Evolutionary conservation across 2,888 invertebrate species (phyloP), one percentile per base, ranked within the genome.

Genomic region (Drosophila nigricruria): DNA sequence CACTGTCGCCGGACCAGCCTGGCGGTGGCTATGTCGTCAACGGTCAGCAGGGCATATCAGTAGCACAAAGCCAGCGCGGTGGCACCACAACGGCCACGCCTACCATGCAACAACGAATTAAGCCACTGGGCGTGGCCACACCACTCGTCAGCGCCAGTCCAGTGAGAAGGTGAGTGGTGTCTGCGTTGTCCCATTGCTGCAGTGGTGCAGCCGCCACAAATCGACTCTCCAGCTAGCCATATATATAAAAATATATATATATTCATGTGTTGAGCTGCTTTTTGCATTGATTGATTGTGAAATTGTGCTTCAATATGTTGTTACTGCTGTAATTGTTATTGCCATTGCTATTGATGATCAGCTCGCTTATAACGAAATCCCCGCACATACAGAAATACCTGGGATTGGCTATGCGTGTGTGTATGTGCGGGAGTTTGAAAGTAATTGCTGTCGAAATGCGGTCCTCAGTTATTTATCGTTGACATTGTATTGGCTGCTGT

Each of bases 61-160:
- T 78, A 93, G 94, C 92, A 93, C 94, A 86, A 94, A 94, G 87
- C 93, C 78, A 79, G 18, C 94, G 81, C 93, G 94, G 82, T 92
- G 92, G 89, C 77, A 94, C 78, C 38, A 84, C 90, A 92, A 94
- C 88, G 63, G 92, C 93, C 62, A 97, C 97, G 89, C 97, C 97
- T 64, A 97, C 97, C 57, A 97, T 97, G 96, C 97, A 97, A 93
- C 97, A 97, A 93, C 94, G 97, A 90, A 97, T 97, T 91, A 97
- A 97, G 93, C 97, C 97, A 70, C 94, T 97, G 67, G 97, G 97
- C 58, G 97, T 97, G 81, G 97, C 97, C 68, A 97, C 97, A 75
- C 97, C 97, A 42, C 94, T 97, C 63, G 96, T 97, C 10, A 95
- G 97, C 94, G 96, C 95, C 94, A 97, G 97, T 94, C 97, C 97